A percentile compares a stretch with the other conserved stretches of the same genome.
phyloP scores from a whole-genome alignment of 2,888 invertebrate species.

The Rhingia rostrata region DNA sequence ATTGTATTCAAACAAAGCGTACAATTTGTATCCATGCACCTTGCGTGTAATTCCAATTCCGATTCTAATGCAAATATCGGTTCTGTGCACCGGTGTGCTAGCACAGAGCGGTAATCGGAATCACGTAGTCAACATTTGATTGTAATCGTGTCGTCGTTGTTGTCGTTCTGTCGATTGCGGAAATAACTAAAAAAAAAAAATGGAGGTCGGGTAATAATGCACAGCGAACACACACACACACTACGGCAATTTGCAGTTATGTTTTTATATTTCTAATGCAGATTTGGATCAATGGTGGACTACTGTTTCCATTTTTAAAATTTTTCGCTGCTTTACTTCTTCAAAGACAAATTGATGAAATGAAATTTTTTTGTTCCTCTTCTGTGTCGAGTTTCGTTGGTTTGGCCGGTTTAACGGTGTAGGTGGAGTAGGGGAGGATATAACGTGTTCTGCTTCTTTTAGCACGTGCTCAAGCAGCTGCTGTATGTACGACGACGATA shows the following conservation, averaged over 20 bases:
- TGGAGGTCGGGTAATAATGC: slow-evolving; percentile 48
- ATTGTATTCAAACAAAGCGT: slow-evolving; percentile 37
- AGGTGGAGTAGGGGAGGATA: not conserved
- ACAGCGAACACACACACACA: slow-evolving; percentile 20
- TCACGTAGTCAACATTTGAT: slow-evolving; percentile 45
- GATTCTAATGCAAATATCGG: slow-evolving; percentile 48
- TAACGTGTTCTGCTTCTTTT: slow-evolving; percentile 16
- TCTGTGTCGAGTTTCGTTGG: slow-evolving; percentile 6
- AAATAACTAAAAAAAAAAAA: slow-evolving; percentile 45
- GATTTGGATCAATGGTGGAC: slow-evolving; percentile 61
- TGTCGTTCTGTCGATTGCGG: slow-evolving; percentile 60
- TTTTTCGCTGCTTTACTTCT: slow-evolving; percentile 5
- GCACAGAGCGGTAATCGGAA: slow-evolving; percentile 38
- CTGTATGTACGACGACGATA: slow-evolving; percentile 10
- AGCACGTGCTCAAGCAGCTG: slow-evolving; percentile 70
- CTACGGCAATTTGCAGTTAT: slow-evolving; percentile 12
- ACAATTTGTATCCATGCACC: not conserved
- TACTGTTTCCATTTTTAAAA: not conserved
- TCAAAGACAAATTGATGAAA: slow-evolving; percentile 40
- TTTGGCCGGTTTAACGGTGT: slow-evolving; percentile 5
- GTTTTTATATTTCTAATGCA: slow-evolving; percentile 18
- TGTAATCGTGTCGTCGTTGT: slow-evolving; percentile 32
- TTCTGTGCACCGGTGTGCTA: slow-evolving; percentile 1
- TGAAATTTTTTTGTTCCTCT: slow-evolving; percentile 1
- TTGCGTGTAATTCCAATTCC: slow-evolving; percentile 55